Evolutionary conservation across 2,888 invertebrate species (phyloP), one percentile per base, ranked within the genome.

Genomic region (Marasmarcha lunaedactyla): DNA sequence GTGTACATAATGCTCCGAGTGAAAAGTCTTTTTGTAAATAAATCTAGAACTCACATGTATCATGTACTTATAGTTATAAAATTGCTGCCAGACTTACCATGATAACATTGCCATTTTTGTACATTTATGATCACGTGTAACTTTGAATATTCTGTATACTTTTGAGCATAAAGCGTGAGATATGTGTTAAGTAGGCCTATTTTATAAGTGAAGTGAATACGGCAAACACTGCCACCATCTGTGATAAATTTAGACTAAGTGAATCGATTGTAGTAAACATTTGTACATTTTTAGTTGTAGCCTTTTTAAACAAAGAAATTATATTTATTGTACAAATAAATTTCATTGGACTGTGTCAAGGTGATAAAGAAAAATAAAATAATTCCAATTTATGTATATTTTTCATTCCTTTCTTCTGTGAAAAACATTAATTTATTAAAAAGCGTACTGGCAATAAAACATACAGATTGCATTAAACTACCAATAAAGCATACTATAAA

Each of bases 301-400:
- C 64, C 63, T 65, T 62, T 55, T 47, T 47, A 51, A 57, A 46
- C 49, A 54, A 54, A 50, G 57, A 62, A 66, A 62, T 63, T 64
- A 71, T 81, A 83, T 83, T 83, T 83, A 83, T 83, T 81, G 74
- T 76, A 76, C 65, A 72, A 20, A 20, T 20, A 20, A 67, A 65
- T 62, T 59, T 47, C 57, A 67, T 63, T 63, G 53, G 61, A 67
- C 70, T 63, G 64, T 66, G 65, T 69, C 72, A 63, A 76, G 69
- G 71, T 69, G 71, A 71, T 72, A 77, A 66, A 72, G 56, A 52
- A 71, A 66, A 73, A 40, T 57, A 54, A 59, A 55, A 51, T 51
- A 44, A 49, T 52, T 45, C 43, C 44, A 49, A 49, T 30, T 30
- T 34, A 34, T 33, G 2, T 34, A 14, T 34, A 14, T 34, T 34